A percentile compares a stretch with the other conserved stretches of the same genome.
These are phyloP conservation scores for Alcis repandata DNA, from an alignment of 2,888 invertebrate species.

Conservation along the genomic window DNA sequence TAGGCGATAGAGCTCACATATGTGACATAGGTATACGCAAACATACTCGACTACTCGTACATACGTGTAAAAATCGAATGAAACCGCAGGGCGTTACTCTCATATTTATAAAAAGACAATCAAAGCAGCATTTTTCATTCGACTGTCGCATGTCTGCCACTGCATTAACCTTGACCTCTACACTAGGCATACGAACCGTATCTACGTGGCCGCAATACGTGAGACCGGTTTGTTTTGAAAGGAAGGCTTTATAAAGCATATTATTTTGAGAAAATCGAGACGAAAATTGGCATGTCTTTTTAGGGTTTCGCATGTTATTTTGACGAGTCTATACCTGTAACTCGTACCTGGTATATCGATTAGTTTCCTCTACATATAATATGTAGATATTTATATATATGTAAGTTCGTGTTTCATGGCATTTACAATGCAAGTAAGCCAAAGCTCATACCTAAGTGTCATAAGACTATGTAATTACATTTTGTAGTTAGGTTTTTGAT, in stretches of 20 bases:
- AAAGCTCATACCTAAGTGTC: too few species aligned
- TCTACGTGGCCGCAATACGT: slow-evolving; percentile 24
- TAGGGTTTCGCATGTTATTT: not conserved
- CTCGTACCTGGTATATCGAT: too few species aligned
- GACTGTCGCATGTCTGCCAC: slow-evolving; percentile 44
- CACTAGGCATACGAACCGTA: slow-evolving; percentile 17
- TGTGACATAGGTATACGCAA: too few species aligned
- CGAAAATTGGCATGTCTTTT: not conserved
- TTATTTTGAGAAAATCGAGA: not conserved
- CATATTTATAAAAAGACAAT: not conserved
- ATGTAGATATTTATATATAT: too few species aligned
- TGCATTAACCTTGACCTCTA: slow-evolving; percentile 57
- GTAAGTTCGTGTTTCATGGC: not conserved
- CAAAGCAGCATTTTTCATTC: slow-evolving; percentile 18
- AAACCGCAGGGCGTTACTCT: too few species aligned
- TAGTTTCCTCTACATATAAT: too few species aligned
- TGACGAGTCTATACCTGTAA: too few species aligned
- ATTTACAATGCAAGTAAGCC: not conserved
- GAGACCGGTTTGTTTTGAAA: slow-evolving; percentile 10
- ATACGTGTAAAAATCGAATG: not conserved
- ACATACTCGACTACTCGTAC: not conserved
- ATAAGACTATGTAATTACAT: too few species aligned
- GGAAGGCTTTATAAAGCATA: not conserved
- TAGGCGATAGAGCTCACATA: too few species aligned
- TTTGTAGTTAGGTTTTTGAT: too few species aligned